Conservation (phyloP, 1,140 invertebrate genomes). For the Babylonia areolata region DNA sequence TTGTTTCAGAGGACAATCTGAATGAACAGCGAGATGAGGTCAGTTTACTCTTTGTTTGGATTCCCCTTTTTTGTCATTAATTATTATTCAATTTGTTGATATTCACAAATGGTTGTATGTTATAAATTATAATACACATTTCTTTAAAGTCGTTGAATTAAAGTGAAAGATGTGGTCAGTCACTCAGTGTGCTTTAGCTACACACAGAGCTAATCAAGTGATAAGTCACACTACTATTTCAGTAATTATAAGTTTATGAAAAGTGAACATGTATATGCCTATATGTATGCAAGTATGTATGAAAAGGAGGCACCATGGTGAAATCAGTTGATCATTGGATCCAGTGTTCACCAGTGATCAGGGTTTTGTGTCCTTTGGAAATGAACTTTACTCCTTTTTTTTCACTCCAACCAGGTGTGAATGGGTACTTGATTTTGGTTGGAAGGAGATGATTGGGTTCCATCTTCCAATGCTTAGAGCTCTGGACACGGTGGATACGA, state of each 20-base stretch:
- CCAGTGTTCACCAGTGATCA: too few species aligned
- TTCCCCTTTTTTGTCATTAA: not conserved
- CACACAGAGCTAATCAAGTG: not conserved
- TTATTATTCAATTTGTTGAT: not conserved
- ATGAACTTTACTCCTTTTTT: too few species aligned
- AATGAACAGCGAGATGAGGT: conserved; percentile 8
- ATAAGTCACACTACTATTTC: too few species aligned
- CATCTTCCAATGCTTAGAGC: not conserved
- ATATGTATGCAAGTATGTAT: too few species aligned
- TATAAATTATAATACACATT: not conserved
- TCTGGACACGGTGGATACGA: not conserved
- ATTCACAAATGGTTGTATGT: not conserved
- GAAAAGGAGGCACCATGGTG: too few species aligned
- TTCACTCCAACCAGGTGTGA: too few species aligned
- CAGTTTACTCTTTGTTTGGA: not conserved
- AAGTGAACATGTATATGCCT: too few species aligned
- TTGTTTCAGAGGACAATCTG: not conserved
- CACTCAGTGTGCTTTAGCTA: too few species aligned
- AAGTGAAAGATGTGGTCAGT: not conserved
- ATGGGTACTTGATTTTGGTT: too few species aligned
- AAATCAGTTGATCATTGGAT: too few species aligned
- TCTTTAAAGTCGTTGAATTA: not conserved
- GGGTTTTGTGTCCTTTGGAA: too few species aligned
- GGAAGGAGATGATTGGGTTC: not conserved
- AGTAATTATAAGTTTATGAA: too few species aligned